Evolutionary conservation across 2,888 invertebrate species (phyloP), one percentile per base, ranked within the genome.

Genomic region (Chloroclysta siterata): DNA sequence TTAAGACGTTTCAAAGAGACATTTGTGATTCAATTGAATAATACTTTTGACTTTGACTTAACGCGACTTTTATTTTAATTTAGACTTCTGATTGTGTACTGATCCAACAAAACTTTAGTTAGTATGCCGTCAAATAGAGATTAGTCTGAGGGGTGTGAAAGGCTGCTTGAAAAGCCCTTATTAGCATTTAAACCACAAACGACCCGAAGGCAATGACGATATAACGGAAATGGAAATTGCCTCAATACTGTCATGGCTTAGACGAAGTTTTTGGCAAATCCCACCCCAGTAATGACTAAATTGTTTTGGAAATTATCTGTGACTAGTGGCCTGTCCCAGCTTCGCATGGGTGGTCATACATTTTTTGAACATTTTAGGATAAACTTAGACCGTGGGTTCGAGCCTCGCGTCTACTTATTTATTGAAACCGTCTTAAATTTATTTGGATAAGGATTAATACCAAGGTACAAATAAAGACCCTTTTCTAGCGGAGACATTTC

Each of bases 121-220:
- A 51, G 7, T 8, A 63, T 46, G 36, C 50, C 54, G 28, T 39
- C 39, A 51, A 58, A 58, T 22, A 54, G 14, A 54, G 41, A 44
- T 36, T 39, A 3, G 39, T 13, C 14, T 39, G 17, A 57, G 48
- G 57, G 53, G 55, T 28, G 46, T 44, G 8, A 28, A 33, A 28
- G 22, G 46, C 28, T 41, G 60, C 39, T 10, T 56, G 44, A 51
- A 51, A 53, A 33, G 52, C 47, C 22, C 28, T 54, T 53, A 53
- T 63, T 63, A 58, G 53, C 63, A 57, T 58, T 58, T 63, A 52
- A 57, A 58, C 53, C 47, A 48, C 50, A 58, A 61, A 61, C 51
- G 29, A 15, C 22, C 56, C 13, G 6, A 15, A 60, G 22, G 41
- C 42, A 48, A 50, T 46, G 29, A 56, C 17, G 22, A 42, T 44